phyloP scores from a whole-genome alignment of 2,888 invertebrate species.

The Syrista parreyssii region DNA sequence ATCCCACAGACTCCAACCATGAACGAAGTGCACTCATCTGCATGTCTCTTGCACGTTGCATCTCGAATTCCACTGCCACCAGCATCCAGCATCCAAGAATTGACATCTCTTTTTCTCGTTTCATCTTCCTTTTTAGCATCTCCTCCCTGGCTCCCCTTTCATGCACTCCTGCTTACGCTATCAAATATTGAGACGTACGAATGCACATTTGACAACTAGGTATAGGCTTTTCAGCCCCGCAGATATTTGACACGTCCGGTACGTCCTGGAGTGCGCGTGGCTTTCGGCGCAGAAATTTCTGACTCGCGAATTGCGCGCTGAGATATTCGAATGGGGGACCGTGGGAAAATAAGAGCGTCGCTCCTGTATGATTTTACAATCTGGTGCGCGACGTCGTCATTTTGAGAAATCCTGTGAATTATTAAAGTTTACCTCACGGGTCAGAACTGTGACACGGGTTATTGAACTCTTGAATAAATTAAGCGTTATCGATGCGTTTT shows the following conservation, averaged over 20 bases:
- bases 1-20: not conserved
- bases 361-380: not conserved
- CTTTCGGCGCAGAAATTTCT: not conserved
- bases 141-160: not conserved
- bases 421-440: not conserved
- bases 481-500: not conserved
- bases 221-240: not conserved
- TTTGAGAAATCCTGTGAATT: not conserved
- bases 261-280: not conserved
- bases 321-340: not conserved
- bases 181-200: not conserved
- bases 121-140: not conserved
- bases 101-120: not conserved
- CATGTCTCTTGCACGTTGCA: not conserved
- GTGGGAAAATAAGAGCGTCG: not conserved
- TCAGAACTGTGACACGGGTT: not conserved
- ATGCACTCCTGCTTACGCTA: not conserved
- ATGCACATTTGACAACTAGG: not conserved
- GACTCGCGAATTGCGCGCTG: not conserved
- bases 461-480: not conserved
- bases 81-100: not conserved
- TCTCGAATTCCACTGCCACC: not conserved
- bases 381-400: not conserved
- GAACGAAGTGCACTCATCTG: not conserved
- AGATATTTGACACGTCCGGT: not conserved